Conservation (phyloP, 2,797 vertebrate genomes). For the Pyrocephalus nanus region DNA sequence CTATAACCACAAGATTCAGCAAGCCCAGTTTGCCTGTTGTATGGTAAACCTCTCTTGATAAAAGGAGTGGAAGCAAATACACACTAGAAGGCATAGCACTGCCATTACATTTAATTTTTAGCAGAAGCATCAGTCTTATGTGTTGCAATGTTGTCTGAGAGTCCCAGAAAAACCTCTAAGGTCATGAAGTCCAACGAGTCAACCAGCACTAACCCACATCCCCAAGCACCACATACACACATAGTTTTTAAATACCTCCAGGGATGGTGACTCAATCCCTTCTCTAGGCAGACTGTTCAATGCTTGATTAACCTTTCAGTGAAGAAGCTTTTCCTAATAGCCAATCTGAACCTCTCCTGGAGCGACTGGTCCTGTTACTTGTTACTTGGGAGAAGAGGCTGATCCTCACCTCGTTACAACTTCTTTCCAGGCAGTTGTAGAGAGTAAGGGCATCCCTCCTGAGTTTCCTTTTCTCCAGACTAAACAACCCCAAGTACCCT, state of each 20-base stretch:
- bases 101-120: neutral
- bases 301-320: neutral
- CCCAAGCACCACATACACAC: neutral
- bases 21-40: neutral
- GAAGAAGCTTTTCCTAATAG: neutral
- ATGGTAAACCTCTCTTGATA: neutral
- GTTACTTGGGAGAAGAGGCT: neutral
- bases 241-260: neutral
- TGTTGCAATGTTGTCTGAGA: neutral
- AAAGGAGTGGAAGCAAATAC: neutral
- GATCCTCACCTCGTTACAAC: neutral
- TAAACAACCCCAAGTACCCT: neutral
- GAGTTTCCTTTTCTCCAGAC: neutral
- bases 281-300: neutral
- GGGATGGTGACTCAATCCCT: neutral
- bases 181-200: neutral
- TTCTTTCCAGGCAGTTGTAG: neutral
- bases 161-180: neutral
- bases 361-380: fast-evolving
- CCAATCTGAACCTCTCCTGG: neutral
- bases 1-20: neutral
- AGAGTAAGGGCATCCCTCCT: too few species aligned
- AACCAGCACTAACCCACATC: neutral
- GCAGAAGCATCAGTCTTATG: neutral
- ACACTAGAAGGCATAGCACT: neutral